phyloP scores from a whole-genome alignment of 2,113 vertebrate genomes.

The Pseudonaja textilis region DNA sequence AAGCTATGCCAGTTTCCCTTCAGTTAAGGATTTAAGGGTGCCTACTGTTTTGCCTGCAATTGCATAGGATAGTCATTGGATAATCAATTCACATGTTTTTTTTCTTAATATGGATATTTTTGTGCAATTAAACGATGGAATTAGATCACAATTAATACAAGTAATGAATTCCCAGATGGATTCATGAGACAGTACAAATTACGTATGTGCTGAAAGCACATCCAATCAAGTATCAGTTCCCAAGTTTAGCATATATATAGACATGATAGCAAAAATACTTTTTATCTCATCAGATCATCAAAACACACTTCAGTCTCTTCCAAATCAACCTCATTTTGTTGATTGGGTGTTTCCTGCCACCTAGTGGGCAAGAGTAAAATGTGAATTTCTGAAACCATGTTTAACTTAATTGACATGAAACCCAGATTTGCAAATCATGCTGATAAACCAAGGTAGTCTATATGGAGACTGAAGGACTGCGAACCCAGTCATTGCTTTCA shows the following conservation, averaged over 20 bases:
- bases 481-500: background rate
- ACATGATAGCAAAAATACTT: slow-evolving; percentile 1
- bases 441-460: background rate
- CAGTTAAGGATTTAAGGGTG: background rate
- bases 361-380: background rate
- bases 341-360: background rate
- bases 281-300: background rate
- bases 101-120: background rate
- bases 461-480: background rate
- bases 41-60: background rate
- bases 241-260: background rate
- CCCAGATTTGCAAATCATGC: background rate
- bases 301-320: background rate
- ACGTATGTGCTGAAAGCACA: background rate
- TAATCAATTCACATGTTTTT: background rate
- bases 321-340: background rate
- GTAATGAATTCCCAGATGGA: background rate
- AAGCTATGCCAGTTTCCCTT: background rate
- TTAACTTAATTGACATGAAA: background rate
- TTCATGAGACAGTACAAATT: background rate
- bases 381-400: background rate
- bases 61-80: background rate
- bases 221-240: background rate
- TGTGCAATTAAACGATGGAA: background rate
- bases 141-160: background rate